Evolutionary conservation across 2,113 vertebrate genomes (phyloP).

Genomic region (Brachyistius frenatus): DNA sequence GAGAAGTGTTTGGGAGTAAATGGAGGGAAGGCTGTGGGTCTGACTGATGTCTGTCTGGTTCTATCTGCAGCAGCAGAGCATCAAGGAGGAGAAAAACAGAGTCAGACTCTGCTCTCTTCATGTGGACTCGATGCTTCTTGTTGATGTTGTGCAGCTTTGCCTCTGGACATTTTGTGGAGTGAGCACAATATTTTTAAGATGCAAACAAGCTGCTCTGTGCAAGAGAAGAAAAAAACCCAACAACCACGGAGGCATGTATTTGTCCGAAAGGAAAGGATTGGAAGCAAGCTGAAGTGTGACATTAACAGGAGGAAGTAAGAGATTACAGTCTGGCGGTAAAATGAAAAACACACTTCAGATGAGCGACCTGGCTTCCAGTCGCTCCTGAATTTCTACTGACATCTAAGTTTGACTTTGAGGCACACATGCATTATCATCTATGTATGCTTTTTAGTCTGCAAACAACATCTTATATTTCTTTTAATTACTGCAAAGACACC

Average conservation of each 20-base stretch:
- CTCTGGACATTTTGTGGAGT: neutral
- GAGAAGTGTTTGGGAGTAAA: conserved; percentile 23
- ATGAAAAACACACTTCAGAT: conserved; percentile 3
- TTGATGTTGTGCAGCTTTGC: conserved; percentile 1
- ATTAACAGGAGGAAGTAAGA: neutral
- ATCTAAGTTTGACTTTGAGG: neutral
- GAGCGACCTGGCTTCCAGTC: conserved; percentile 5
- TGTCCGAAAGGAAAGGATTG: conserved; percentile 1
- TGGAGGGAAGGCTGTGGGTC: conserved; percentile 24
- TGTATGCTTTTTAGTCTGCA: neutral
- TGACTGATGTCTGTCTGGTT: conserved; percentile 45
- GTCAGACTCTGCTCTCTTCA: conserved; percentile 4
- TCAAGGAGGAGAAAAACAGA: neutral
- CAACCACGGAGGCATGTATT: neutral
- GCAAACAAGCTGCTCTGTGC: conserved; percentile 12
- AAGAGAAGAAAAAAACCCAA: neutral
- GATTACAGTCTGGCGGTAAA: neutral
- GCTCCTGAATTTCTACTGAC: conserved; percentile 7
- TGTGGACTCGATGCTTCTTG: conserved; percentile 14
- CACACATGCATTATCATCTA: neutral
- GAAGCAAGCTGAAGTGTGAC: conserved; percentile 6
- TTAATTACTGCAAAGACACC: neutral
- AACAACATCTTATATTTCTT: neutral
- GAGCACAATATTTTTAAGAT: conserved; percentile 41
- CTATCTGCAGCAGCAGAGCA: conserved; percentile 21